Conservation (phyloP, 2,113 vertebrate genomes). For the Thinocorus orbignyianus region DNA sequence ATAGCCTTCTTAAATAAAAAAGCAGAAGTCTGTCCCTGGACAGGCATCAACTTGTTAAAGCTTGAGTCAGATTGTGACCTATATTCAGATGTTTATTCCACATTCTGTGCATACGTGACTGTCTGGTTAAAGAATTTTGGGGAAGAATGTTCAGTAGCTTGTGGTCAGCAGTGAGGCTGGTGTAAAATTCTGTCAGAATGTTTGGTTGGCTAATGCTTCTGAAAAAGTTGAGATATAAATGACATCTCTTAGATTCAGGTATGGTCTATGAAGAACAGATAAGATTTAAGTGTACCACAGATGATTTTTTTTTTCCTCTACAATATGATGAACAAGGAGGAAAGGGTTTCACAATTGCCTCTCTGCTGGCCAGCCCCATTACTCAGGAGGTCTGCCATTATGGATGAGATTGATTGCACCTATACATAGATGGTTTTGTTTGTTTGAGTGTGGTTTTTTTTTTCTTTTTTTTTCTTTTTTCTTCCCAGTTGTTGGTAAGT, state of each 20-base stretch:
- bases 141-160: neutral
- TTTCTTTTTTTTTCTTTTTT: neutral
- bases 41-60: fast-evolving
- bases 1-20: neutral
- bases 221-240: neutral
- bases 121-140: neutral
- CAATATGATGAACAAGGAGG: fast-evolving
- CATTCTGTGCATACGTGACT: neutral
- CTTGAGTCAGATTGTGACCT: neutral
- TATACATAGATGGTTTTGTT: neutral
- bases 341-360: neutral
- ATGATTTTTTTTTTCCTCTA: neutral
- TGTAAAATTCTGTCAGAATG: neutral
- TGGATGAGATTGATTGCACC: neutral
- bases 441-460: no score
- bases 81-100: neutral
- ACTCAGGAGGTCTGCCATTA: neutral
- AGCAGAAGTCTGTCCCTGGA: neutral
- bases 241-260: neutral
- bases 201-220: neutral
- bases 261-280: neutral
- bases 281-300: neutral
- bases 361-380: neutral
- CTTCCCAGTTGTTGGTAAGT: neutral
- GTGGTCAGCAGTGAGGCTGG: neutral